A percentile compares a stretch with the other conserved stretches of the same genome.
phyloP scores from a whole-genome alignment of 2,888 invertebrate genomes.

The Eupeodes latifasciatus region DNA sequence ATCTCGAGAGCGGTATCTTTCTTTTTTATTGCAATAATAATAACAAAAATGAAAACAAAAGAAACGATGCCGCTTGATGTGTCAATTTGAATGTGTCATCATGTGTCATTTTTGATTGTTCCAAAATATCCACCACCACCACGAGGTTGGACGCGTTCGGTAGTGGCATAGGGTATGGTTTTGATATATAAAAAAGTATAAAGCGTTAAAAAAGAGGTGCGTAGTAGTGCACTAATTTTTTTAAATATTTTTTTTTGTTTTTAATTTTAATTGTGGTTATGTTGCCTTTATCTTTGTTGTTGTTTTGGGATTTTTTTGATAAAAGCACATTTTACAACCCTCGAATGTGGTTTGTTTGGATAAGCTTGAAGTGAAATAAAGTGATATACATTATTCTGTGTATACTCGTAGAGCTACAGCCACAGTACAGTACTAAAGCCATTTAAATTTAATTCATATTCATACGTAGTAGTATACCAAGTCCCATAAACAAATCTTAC shows the following conservation, averaged over 20 bases:
- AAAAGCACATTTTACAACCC: slow-evolving; percentile 13
- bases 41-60: slow-evolving; percentile 1
- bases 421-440: too few species aligned
- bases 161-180: not conserved
- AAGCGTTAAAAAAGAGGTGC: not conserved
- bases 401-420: not conserved
- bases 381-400: not conserved
- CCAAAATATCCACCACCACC: not conserved
- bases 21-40: slow-evolving; percentile 48
- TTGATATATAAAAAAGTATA: too few species aligned
- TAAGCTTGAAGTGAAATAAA: not conserved
- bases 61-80: slow-evolving; percentile 32
- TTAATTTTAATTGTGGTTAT: slow-evolving; percentile 1
- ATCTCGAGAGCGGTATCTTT: slow-evolving; percentile 39
- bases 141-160: too few species aligned
- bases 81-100: slow-evolving; percentile 59
- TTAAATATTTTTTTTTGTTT: not conserved
- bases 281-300: slow-evolving; percentile 2
- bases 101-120: slow-evolving; percentile 39
- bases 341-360: slow-evolving; percentile 1
- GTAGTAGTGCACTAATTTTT: not conserved
- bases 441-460: too few species aligned
- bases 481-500: too few species aligned
- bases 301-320: not conserved
- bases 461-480: too few species aligned